These are phyloP conservation scores for Entomobrya proxima DNA, from an alignment of 2,888 invertebrate genomes.

Conservation along the genomic window DNA sequence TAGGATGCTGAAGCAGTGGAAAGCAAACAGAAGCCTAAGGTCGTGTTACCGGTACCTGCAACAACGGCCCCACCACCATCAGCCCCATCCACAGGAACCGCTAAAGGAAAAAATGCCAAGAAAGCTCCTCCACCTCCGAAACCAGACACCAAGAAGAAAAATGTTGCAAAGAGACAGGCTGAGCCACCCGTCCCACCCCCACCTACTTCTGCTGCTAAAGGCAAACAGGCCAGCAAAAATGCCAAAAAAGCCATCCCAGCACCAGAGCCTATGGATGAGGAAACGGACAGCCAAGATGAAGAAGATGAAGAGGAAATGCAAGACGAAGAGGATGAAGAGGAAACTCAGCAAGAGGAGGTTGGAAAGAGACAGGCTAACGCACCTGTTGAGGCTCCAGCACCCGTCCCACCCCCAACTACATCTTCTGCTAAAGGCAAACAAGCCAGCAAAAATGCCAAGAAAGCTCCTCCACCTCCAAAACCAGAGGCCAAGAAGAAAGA, in stretches of 20 bases:
- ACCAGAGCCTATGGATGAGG: no score
- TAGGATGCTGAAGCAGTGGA: no score
- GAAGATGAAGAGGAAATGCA: background rate
- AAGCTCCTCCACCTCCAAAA: background rate
- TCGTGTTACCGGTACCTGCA: no score
- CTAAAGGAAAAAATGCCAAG: no score
- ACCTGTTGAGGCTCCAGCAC: no score
- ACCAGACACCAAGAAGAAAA: no score
- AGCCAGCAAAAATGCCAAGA: background rate
- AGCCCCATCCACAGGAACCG: no score
- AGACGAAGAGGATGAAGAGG: background rate
- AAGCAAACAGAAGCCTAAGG: no score
- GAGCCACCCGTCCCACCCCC: background rate
- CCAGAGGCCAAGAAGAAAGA: no score
- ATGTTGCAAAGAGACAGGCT: background rate
- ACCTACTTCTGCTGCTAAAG: background rate
- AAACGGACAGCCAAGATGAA: background rate
- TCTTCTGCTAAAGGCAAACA: background rate
- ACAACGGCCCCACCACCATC: no score
- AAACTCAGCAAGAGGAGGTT: background rate
- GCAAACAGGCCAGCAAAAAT: background rate
- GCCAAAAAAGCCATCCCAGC: background rate
- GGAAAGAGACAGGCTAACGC: background rate
- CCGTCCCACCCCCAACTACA: background rate
- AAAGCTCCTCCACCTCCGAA: no score